Percentiles rank a stretch among this genome's conserved stretches.
Evolutionary conservation across 2,113 vertebrate genomes (phyloP).

Genomic region (Actenoides lindsayi): DNA sequence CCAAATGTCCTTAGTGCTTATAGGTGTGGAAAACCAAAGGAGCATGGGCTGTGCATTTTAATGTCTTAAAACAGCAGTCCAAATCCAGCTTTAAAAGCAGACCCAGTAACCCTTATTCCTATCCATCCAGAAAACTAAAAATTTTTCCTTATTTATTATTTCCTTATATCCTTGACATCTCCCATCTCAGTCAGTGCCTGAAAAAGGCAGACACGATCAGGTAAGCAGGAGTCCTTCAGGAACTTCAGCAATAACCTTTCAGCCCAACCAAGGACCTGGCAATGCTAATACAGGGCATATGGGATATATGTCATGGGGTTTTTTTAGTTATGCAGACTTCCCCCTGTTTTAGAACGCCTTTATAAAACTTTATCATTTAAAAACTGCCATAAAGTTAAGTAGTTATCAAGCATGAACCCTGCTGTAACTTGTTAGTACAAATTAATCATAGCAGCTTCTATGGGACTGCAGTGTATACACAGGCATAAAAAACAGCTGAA

Average conservation of each 20-base stretch:
- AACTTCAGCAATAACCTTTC: not conserved
- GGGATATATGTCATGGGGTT: too few relatives aligned
- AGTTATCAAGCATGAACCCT: not conserved
- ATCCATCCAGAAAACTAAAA: not conserved
- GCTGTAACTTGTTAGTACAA: not conserved
- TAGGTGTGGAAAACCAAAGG: not conserved
- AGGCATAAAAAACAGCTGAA: not conserved
- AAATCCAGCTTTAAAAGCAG: not conserved
- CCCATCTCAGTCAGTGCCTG: not conserved
- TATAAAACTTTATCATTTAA: not conserved
- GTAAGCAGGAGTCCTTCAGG: not conserved
- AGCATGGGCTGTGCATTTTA: not conserved
- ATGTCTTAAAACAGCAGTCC: not conserved
- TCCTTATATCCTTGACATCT: not conserved
- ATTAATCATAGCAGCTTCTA: not conserved
- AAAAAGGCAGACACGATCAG: not conserved
- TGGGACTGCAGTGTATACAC: not conserved
- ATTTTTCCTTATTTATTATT: not conserved
- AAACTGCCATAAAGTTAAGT: not conserved
- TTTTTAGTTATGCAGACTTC: not conserved
- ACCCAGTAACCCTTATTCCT: not conserved
- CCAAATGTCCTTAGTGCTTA: not conserved
- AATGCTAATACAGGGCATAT: fast-evolving
- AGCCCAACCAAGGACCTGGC: fast-evolving
- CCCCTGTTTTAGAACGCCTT: not conserved